phyloP scores from a whole-genome alignment of 2,113 vertebrate genomes.

The Spizaetus ornatus region DNA sequence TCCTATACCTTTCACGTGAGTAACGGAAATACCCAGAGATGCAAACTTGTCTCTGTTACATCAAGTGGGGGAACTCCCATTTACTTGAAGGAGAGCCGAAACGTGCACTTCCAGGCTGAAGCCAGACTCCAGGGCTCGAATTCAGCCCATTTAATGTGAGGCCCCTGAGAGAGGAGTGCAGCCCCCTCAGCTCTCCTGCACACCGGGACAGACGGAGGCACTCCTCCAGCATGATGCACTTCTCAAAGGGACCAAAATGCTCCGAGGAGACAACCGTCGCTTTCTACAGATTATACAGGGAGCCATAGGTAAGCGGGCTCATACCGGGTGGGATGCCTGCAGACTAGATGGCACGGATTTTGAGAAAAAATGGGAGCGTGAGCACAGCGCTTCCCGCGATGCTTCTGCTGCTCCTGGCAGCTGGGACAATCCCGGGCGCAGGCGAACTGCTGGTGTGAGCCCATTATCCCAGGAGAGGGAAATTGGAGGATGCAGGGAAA shows the following conservation, averaged over 20 bases:
- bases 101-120: background rate
- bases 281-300: background rate
- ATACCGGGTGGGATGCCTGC: background rate
- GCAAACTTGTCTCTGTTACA: background rate
- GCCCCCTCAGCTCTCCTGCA: background rate
- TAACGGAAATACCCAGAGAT: background rate
- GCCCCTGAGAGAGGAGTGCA: background rate
- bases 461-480: background rate
- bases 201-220: background rate
- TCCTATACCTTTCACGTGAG: background rate
- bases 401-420: background rate
- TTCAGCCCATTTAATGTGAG: background rate
- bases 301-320: background rate
- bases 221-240: fast-evolving
- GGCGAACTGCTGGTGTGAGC: background rate
- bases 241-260: background rate
- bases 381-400: fast-evolving
- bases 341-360: background rate
- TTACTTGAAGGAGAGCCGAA: background rate
- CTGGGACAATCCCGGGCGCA: background rate
- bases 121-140: background rate
- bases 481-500: background rate
- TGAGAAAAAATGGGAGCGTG: background rate
- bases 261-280: fast-evolving
- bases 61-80: background rate